phyloP scores from a whole-genome alignment of 92 coral and sea anemone genomes.

The Paramuricea clavata region DNA sequence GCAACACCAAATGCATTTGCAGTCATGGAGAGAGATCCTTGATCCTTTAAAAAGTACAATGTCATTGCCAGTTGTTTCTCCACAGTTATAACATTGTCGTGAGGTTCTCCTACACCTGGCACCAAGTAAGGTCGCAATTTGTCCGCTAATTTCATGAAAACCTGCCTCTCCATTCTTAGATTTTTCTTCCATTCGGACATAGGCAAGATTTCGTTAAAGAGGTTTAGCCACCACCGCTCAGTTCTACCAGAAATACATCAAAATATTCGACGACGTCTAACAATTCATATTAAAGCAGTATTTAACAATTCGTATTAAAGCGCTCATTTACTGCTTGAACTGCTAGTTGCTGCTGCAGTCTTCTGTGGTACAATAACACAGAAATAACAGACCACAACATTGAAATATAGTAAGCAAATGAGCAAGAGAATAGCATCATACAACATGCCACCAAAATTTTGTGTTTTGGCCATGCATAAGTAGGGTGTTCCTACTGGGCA shows the following conservation, averaged over 20 bases:
- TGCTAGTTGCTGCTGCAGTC: no score
- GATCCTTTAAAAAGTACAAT: not conserved
- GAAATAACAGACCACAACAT: no score
- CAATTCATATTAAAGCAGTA: slow-evolving; percentile 43
- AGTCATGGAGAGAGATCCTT: not conserved
- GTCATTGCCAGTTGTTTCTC: not conserved
- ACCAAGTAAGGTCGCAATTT: slow-evolving; percentile 50
- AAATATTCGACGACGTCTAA: slow-evolving; percentile 42
- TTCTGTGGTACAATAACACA: no score
- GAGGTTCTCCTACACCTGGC: slow-evolving; percentile 60
- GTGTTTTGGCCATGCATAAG: no score
- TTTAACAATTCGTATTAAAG: no score
- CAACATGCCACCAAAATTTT: no score
- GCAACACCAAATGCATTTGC: not conserved
- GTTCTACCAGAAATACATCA: slow-evolving; percentile 39
- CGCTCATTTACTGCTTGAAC: no score
- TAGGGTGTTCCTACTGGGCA: no score
- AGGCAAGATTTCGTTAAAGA: slow-evolving; percentile 20
- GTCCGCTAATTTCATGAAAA: slow-evolving; percentile 38
- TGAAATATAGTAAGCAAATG: no score
- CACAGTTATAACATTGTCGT: slow-evolving; percentile 59
- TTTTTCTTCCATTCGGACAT: slow-evolving; percentile 39
- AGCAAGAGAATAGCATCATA: no score
- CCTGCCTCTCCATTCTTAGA: no score
- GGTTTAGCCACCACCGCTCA: slow-evolving; percentile 38